Conservation (phyloP, 2,888 invertebrate genomes). For the Nemapogon koenigi region DNA sequence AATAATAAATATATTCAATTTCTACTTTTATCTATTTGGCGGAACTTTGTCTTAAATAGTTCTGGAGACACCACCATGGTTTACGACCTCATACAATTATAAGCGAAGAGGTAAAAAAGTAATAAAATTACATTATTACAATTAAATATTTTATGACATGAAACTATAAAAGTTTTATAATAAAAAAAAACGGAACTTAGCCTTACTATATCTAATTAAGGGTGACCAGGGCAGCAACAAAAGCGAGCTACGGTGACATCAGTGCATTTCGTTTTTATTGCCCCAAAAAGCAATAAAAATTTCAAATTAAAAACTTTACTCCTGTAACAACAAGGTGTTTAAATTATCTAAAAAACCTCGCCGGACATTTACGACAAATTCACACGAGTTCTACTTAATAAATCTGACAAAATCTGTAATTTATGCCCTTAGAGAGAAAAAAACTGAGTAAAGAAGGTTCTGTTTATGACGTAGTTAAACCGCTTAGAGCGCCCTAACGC, state of each 20-base stretch:
- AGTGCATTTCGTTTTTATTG: too few relatives aligned
- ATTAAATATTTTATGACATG: slow-evolving; percentile 35
- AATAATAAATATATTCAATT: too few relatives aligned
- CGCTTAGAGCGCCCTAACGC: too few relatives aligned
- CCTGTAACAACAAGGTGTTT: slow-evolving; percentile 31
- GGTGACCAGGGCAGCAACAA: slow-evolving; percentile 21
- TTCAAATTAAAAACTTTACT: slow-evolving; percentile 29
- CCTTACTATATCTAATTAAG: slow-evolving; percentile 36
- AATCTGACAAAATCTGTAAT: slow-evolving; percentile 55
- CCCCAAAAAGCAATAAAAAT: slow-evolving; percentile 26
- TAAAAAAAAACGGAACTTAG: slow-evolving; percentile 21
- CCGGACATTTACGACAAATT: slow-evolving; percentile 57
- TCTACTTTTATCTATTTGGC: too few relatives aligned
- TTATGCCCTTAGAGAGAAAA: slow-evolving; percentile 39
- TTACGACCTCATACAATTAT: slow-evolving; percentile 20
- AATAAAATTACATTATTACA: slow-evolving; percentile 38
- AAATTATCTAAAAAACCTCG: slow-evolving; percentile 45
- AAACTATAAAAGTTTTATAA: slow-evolving; percentile 24
- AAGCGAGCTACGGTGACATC: slow-evolving; percentile 22
- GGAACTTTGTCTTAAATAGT: too few relatives aligned
- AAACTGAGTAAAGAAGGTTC: too few relatives aligned
- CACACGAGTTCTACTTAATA: slow-evolving; percentile 55
- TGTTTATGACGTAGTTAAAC: too few relatives aligned
- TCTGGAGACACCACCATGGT: not conserved
- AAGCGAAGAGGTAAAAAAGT: slow-evolving; percentile 23